These are phyloP conservation scores for Atopsyche davidsoni DNA, from an alignment of 1,140 invertebrate species.

Conservation along the genomic window DNA sequence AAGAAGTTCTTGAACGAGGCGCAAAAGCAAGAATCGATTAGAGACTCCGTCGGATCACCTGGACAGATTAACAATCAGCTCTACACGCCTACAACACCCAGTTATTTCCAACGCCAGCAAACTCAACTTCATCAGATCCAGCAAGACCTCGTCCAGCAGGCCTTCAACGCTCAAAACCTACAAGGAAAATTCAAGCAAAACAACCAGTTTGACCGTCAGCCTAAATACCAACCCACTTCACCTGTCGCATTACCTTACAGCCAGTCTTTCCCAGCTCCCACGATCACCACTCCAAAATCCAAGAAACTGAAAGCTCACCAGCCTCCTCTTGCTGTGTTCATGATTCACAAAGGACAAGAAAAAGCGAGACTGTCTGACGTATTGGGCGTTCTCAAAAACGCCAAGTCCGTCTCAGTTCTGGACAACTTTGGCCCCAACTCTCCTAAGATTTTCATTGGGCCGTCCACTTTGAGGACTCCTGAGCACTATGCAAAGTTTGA, in stretches of 20 bases:
- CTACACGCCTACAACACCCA: constrained; percentile 30
- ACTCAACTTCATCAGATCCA: constrained; percentile 27
- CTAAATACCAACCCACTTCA: constrained; percentile 34
- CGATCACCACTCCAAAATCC: constrained; percentile 44
- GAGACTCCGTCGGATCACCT: constrained; percentile 34
- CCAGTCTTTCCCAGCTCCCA: constrained; percentile 41
- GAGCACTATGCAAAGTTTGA: constrained; percentile 72
- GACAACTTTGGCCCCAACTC: constrained; percentile 60
- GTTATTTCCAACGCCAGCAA: constrained; percentile 25
- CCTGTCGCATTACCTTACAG: constrained; percentile 38
- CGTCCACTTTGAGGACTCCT: constrained; percentile 62
- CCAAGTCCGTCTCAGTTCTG: constrained; percentile 67
- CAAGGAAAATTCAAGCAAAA: constrained; percentile 26
- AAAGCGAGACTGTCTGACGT: constrained; percentile 61
- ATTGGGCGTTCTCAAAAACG: constrained; percentile 58
- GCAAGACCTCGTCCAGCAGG: constrained; percentile 27
- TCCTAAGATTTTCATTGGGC: constrained; percentile 74
- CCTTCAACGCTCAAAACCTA: constrained; percentile 25
- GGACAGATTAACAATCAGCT: constrained; percentile 28
- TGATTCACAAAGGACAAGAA: constrained; percentile 50
- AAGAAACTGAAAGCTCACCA: constrained; percentile 67
- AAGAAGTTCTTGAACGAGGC: constrained; percentile 37
- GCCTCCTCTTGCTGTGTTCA: constrained; percentile 72
- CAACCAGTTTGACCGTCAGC: constrained; percentile 20
- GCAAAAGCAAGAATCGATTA: constrained; percentile 34